Conservation (phyloP, 2,113 vertebrate genomes). For the Apaloderma vittatum region DNA sequence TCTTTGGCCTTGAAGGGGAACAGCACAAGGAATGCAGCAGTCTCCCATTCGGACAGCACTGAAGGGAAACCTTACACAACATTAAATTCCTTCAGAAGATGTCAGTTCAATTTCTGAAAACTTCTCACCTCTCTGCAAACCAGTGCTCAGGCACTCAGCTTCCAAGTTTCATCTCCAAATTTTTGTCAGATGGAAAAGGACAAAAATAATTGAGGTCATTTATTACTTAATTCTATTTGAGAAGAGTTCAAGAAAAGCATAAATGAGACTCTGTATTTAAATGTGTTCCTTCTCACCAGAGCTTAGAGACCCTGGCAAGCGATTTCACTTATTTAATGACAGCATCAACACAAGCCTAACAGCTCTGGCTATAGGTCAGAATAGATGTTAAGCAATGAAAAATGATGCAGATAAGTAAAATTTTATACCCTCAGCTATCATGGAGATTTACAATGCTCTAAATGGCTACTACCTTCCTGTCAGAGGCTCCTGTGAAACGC, state of each 20-base stretch:
- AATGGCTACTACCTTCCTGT: neutral
- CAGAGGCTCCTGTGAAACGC: neutral
- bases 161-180: neutral
- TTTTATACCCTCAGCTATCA: neutral
- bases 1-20: neutral
- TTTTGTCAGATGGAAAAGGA: neutral
- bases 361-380: neutral
- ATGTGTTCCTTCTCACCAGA: neutral
- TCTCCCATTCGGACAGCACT: fast-evolving
- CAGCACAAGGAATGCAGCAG: neutral
- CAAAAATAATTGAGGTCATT: neutral
- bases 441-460: neutral
- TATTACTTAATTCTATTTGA: neutral
- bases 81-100: neutral
- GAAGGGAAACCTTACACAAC: neutral
- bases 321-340: neutral
- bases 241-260: neutral
- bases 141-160: neutral
- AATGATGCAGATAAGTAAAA: neutral
- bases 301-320: neutral
- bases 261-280: neutral
- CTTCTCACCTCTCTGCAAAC: neutral
- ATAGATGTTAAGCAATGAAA: neutral
- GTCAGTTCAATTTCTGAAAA: neutral
- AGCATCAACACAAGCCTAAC: neutral